These are phyloP conservation scores for Gibbula magus DNA, from an alignment of 2,888 invertebrate genomes.

Conservation along the genomic window DNA sequence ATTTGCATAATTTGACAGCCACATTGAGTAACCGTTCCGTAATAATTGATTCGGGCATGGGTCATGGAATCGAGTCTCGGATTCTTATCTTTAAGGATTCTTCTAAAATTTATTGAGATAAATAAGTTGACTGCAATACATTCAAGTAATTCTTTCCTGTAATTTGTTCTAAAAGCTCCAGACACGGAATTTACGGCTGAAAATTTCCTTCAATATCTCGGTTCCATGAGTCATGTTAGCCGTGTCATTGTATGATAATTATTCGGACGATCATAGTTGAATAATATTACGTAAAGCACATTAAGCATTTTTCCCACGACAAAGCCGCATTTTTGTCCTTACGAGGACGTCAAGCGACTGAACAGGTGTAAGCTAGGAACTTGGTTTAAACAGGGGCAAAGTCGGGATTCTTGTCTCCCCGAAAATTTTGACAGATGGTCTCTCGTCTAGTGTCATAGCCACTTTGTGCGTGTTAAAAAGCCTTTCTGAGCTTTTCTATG, in stretches of 20 bases:
- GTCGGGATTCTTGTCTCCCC: neutral
- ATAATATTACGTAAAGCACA: neutral
- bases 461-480: conserved; percentile 11
- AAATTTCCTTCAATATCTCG: neutral
- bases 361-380: neutral
- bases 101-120: too few species aligned
- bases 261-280: neutral
- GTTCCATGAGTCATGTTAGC: neutral
- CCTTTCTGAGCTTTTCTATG: neutral
- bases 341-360: neutral
- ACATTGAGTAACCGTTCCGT: neutral
- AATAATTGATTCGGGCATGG: neutral
- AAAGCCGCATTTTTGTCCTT: neutral
- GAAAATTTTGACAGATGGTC: conserved; percentile 15
- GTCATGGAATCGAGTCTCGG: too few species aligned
- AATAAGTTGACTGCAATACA: too few species aligned
- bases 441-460: neutral
- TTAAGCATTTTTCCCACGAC: neutral
- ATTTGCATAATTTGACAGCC: conserved; percentile 11
- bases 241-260: conserved; percentile 8
- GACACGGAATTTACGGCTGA: neutral
- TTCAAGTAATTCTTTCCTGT: too few species aligned
- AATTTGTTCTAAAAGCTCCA: neutral
- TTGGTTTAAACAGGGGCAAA: neutral
- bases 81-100: too few species aligned